A percentile compares a stretch with the other conserved stretches of the same genome.
Evolutionary conservation across 1,140 invertebrate species (phyloP).

Genomic region (Drosophila sechellia): DNA sequence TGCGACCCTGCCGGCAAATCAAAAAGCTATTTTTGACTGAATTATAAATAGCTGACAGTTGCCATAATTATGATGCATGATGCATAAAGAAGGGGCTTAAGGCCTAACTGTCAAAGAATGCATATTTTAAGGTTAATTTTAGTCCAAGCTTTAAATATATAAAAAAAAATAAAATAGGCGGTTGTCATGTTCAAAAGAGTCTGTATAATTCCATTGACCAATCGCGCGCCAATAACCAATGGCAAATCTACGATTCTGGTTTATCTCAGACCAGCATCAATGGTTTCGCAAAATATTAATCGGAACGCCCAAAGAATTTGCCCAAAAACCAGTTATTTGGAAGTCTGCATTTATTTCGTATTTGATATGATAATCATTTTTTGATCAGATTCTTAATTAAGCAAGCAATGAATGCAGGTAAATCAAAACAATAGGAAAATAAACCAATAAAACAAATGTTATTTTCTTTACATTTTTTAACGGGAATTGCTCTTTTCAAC

Average conservation of each 20-base stretch:
- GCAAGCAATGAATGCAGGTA: slow-evolving; percentile 4
- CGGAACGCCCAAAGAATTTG: slow-evolving; percentile 3
- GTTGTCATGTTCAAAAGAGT: slow-evolving; percentile 5
- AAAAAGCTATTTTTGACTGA: slow-evolving; percentile 8
- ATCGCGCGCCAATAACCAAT: slow-evolving; percentile 6
- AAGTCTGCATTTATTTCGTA: slow-evolving; percentile 1
- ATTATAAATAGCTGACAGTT: slow-evolving; percentile 12
- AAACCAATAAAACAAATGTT: neutral
- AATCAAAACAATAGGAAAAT: neutral
- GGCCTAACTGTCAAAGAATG: slow-evolving; percentile 5
- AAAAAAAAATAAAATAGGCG: slow-evolving; percentile 26
- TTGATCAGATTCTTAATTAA: slow-evolving; percentile 4
- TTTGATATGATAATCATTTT: slow-evolving; percentile 15
- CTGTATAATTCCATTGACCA: slow-evolving; percentile 11
- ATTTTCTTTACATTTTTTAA: neutral
- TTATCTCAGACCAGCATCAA: slow-evolving; percentile 23
- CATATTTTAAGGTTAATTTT: slow-evolving; percentile 17
- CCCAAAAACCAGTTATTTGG: slow-evolving; percentile 5
- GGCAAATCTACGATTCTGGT: slow-evolving; percentile 16
- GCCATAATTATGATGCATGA: slow-evolving; percentile 24
- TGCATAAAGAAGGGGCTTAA: slow-evolving; percentile 26
- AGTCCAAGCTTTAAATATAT: slow-evolving; percentile 13
- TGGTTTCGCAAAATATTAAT: slow-evolving; percentile 20
- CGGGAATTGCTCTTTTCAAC: no score
- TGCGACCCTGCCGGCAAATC: slow-evolving; percentile 3